Conservation (phyloP, 2,797 vertebrate genomes). For the Harpagifer antarcticus region DNA sequence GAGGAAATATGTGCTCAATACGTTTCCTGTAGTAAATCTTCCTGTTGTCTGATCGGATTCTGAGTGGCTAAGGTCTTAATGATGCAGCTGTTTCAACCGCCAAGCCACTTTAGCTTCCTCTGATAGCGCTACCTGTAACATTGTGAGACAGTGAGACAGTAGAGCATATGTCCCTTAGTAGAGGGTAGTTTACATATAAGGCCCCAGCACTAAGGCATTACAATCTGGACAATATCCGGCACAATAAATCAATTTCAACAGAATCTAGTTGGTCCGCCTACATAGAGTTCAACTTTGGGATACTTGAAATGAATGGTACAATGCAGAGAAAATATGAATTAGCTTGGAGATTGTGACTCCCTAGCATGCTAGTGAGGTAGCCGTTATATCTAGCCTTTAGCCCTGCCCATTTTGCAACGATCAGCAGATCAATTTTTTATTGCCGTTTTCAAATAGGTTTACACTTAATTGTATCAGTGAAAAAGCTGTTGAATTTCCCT, state of each 20-base stretch:
- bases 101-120: constrained; percentile 42
- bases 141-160: constrained; percentile 12
- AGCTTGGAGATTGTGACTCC: background rate
- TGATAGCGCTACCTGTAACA: constrained; percentile 44
- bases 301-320: background rate
- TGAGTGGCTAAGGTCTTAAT: constrained; percentile 57
- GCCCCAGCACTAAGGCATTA: background rate
- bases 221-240: background rate
- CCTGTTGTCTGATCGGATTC: constrained; percentile 42
- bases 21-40: constrained; percentile 56
- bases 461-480: constrained; percentile 16
- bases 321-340: background rate
- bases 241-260: constrained; percentile 14
- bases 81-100: constrained; percentile 68
- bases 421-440: background rate
- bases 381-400: background rate
- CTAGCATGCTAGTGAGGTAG: background rate
- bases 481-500: constrained; percentile 17
- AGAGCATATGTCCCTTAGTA: constrained; percentile 36
- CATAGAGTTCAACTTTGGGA: background rate
- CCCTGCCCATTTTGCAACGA: background rate
- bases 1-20: constrained; percentile 51
- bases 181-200: background rate
- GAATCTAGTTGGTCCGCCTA: background rate
- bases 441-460: background rate